Evolutionary conservation across 2,888 invertebrate genomes (phyloP), one percentile per base, ranked within the genome.

Genomic region (Dysmachus trigonus): DNA sequence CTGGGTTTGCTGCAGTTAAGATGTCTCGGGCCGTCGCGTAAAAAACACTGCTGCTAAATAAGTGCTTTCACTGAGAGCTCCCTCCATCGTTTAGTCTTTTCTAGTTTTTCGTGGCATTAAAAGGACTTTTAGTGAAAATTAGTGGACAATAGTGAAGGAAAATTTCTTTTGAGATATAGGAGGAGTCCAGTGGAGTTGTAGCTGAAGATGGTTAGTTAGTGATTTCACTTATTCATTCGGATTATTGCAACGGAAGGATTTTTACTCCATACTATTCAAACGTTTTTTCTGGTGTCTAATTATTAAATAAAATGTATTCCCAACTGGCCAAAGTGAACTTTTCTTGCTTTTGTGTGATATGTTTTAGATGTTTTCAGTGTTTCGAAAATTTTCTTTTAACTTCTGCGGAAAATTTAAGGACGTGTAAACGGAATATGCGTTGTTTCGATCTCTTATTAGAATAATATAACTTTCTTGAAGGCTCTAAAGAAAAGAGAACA

Each of bases 1-100:
- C 90, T 90, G 88, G 89, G 89, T 89, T 90, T 90, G 90, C 90
- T 90, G 89, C 90, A 89, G 90, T 90, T 91, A 91, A 91, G 92
- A 91, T 91, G 92, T 91, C 89, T 90, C 89, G 89, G 87, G 88
- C 88, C 88, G 88, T 87, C 62, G 85, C 33, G 85, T 51, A 85
- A 33, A 31, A 53, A 22, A 38, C 13, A 53, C 30, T 79, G 22
- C 30, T 53, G 18, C 30, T 31, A 22, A 30, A 53, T 22, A 33
- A 81, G 81, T 6, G 47, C 38, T 35, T 13, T 38, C 38, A 13
- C 33, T 33, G n/a, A 76, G 81, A 53, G 33, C 31, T 81, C 33
- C 53, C 33, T 81, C 8, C 31, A 38, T 72, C 41, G 41, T 13
- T 62, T 62, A 62, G 62, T 62, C 62, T 77, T 77, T 77, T 77